phyloP scores from a whole-genome alignment of 2,113 vertebrate species.

The Myrmecophaga tridactyla region DNA sequence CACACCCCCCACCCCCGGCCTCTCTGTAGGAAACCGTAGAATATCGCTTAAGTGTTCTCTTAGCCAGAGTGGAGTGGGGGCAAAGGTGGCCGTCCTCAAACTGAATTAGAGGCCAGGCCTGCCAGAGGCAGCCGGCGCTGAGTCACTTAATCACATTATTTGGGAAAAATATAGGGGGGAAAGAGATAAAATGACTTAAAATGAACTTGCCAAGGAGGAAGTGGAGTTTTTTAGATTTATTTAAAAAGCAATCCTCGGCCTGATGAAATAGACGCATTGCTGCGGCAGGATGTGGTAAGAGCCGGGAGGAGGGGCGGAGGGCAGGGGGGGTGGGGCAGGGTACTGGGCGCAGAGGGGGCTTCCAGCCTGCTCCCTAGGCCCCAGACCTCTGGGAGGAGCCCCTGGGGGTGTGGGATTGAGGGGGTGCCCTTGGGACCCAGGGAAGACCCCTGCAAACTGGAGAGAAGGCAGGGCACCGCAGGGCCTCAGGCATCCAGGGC shows the following conservation, averaged over 20 bases:
- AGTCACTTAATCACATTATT: slow-evolving; percentile 91
- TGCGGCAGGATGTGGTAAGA: slow-evolving; percentile 76
- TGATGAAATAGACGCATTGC: slow-evolving; percentile 83
- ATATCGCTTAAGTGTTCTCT: slow-evolving; percentile 89
- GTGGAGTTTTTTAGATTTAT: slow-evolving; percentile 87
- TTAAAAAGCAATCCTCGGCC: slow-evolving; percentile 87
- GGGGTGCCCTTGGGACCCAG: neutral
- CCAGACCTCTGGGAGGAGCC: neutral
- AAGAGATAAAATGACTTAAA: slow-evolving; percentile 90
- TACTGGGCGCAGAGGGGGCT: slow-evolving; percentile 24
- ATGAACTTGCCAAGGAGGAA: slow-evolving; percentile 88
- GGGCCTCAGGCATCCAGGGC: neutral
- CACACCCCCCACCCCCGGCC: slow-evolving; percentile 75
- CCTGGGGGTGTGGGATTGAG: neutral
- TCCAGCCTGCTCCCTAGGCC: neutral
- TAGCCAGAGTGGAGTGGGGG: slow-evolving; percentile 88
- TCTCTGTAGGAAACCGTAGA: slow-evolving; percentile 88
- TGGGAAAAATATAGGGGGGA: slow-evolving; percentile 87
- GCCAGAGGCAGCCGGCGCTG: slow-evolving; percentile 85
- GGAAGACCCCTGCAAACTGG: neutral
- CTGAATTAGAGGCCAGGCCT: slow-evolving; percentile 88
- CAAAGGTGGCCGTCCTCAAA: slow-evolving; percentile 91
- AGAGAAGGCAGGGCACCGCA: neutral
- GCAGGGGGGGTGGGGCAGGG: neutral
- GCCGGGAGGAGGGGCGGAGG: slow-evolving; percentile 45